phyloP scores from a whole-genome alignment of 2,113 vertebrate genomes.

The Jaculus jaculus region DNA sequence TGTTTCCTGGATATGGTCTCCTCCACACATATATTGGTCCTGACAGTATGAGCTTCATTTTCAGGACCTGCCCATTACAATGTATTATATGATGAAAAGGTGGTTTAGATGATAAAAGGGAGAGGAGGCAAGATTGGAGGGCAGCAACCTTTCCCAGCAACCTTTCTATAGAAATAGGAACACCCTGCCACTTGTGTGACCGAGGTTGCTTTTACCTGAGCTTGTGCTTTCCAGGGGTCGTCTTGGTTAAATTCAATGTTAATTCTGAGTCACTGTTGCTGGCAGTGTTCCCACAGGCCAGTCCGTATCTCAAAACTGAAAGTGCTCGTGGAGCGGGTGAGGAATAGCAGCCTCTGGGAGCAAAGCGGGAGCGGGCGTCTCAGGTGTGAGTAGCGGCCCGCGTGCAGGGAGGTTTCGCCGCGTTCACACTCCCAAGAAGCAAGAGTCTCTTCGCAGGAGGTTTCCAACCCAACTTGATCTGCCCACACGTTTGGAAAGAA shows the following conservation, averaged over 20 bases:
- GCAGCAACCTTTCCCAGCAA: conserved; percentile 26
- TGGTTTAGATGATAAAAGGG: conserved; percentile 45
- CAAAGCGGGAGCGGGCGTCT: not conserved
- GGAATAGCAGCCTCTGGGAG: not conserved
- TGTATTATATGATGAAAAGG: conserved; percentile 59
- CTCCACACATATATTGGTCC: conserved; percentile 53
- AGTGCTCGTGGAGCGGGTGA: conserved; percentile 31
- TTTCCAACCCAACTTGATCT: not conserved
- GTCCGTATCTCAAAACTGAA: conserved; percentile 43
- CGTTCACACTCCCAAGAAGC: not conserved
- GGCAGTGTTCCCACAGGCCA: conserved; percentile 57
- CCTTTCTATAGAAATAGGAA: conserved; percentile 37
- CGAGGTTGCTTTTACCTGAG: conserved; percentile 36
- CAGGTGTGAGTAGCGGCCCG: not conserved
- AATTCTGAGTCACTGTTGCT: conserved; percentile 68
- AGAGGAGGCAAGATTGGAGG: not conserved
- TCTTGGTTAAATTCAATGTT: conserved; percentile 60
- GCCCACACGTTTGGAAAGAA: not conserved
- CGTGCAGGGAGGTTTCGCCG: not conserved
- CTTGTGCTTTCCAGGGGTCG: conserved; percentile 62
- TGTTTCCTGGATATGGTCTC: conserved; percentile 35
- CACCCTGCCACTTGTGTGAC: not conserved
- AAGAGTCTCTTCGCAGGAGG: not conserved
- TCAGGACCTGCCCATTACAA: conserved; percentile 51
- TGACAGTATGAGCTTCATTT: conserved; percentile 44